Evolutionary conservation across 2,797 vertebrate species (phyloP).

Genomic region (Morelia viridis): DNA sequence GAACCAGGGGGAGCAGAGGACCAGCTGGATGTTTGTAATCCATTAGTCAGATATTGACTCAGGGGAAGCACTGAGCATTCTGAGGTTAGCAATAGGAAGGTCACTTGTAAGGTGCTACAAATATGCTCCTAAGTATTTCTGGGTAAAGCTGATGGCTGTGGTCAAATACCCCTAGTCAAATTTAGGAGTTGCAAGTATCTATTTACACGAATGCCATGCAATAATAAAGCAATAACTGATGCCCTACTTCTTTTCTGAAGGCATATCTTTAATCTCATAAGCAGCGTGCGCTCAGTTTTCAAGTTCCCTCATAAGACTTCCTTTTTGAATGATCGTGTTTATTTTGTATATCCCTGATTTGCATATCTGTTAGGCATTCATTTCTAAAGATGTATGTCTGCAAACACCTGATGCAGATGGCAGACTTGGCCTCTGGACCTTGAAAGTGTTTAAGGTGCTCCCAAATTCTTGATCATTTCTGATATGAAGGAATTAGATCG

Average conservation of each 20-base stretch:
- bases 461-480: not conserved
- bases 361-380: not conserved
- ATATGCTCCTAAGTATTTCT: not conserved
- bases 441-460: not conserved
- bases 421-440: not conserved
- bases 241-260: not conserved
- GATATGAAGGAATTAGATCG: not conserved
- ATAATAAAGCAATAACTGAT: not conserved
- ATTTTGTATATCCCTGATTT: slow-evolving; percentile 48
- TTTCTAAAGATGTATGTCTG: not conserved
- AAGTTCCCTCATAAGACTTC: slow-evolving; percentile 29
- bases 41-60: not conserved
- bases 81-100: not conserved
- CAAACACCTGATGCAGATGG: not conserved
- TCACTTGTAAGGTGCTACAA: not conserved
- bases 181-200: not conserved
- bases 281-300: slow-evolving; percentile 26
- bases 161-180: not conserved
- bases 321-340: slow-evolving; percentile 41
- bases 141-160: not conserved
- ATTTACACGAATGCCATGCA: not conserved
- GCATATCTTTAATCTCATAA: not conserved
- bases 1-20: not conserved
- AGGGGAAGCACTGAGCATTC: not conserved
- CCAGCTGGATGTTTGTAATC: not conserved